These are phyloP conservation scores for Sus scrofa DNA, from an alignment of 2,113 vertebrate species.

Conservation along the genomic window T2T-Sscrofa CM000812.6:70012001-70012500, in stretches of 20 bases:
- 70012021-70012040: conserved; percentile 23
- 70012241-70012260: neutral
- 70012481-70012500: neutral
- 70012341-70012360: neutral
- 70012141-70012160: neutral
- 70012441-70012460: no score
- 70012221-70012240: neutral
- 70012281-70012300: neutral
- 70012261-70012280: neutral
- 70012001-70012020: conserved; percentile 10
- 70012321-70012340: neutral
- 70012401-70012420: no score
- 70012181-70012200: neutral
- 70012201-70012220: neutral
- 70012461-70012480: no score
- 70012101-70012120: neutral
- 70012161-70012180: neutral
- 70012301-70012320: neutral
- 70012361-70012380: neutral
- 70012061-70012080: neutral
- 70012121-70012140: neutral
- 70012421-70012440: no score
- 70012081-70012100: neutral
- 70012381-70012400: neutral
- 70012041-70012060: neutral